Percentiles rank a stretch among this genome's conserved stretches.
These are phyloP conservation scores for Beaufortia kweichowensis DNA, from an alignment of 2,113 vertebrate species.

Conservation along the genomic window DNA sequence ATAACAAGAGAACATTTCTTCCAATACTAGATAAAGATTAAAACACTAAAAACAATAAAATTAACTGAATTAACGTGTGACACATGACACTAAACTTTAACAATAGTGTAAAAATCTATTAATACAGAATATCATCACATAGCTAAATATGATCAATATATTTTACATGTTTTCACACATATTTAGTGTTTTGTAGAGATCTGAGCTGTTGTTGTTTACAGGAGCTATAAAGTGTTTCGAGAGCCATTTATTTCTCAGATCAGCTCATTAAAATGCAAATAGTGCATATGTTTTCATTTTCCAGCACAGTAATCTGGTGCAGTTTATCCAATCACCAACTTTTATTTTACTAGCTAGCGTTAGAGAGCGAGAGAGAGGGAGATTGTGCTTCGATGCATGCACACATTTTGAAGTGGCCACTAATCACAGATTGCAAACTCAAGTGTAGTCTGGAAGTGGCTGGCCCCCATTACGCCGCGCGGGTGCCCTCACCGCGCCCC, in stretches of 20 bases:
- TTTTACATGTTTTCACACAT: too few relatives aligned
- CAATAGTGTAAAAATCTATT: too few relatives aligned
- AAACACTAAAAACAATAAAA: too few relatives aligned
- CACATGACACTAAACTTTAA: too few relatives aligned
- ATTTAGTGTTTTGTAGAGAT: too few relatives aligned
- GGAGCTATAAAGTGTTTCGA: slow-evolving; percentile 49
- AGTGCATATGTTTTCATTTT: slow-evolving; percentile 75
- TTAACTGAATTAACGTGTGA: too few relatives aligned
- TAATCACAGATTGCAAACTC: slow-evolving; percentile 60
- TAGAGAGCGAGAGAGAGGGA: slow-evolving; percentile 36
- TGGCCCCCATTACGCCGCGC: slow-evolving; percentile 54
- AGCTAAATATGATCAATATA: too few relatives aligned
- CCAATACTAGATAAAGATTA: too few relatives aligned
- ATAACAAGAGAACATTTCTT: too few relatives aligned
- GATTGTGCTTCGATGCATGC: slow-evolving; percentile 51
- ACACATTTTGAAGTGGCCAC: slow-evolving; percentile 58
- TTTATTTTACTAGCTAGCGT: slow-evolving; percentile 56
- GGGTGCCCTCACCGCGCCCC: slow-evolving; percentile 49
- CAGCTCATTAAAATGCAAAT: slow-evolving; percentile 78
- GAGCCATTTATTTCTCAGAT: slow-evolving; percentile 69
- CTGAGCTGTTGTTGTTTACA: slow-evolving; percentile 55
- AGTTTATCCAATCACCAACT: slow-evolving; percentile 72
- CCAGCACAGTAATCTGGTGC: slow-evolving; percentile 71
- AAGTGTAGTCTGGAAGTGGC: slow-evolving; percentile 56
- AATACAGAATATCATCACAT: too few relatives aligned